These are phyloP conservation scores for Chelidonichthys spinosus DNA, from an alignment of 2,797 vertebrate species.

Conservation along the genomic window DNA sequence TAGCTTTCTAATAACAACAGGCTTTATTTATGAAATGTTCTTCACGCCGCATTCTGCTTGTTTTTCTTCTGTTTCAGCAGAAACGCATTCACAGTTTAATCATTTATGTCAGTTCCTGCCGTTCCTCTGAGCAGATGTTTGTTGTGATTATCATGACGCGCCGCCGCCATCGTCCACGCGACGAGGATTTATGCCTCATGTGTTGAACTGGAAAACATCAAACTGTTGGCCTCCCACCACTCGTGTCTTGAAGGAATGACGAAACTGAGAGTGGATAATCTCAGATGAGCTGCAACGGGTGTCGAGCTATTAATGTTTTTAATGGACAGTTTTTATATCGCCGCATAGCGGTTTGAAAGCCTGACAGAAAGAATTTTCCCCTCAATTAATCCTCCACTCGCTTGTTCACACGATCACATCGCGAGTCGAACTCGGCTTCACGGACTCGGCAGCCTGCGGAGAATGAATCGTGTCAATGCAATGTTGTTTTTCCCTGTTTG, in stretches of 20 bases:
- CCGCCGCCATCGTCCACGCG: constrained; percentile 39
- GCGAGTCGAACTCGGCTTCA: constrained; percentile 17
- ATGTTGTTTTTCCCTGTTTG: constrained; percentile 19
- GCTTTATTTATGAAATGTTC: neutral
- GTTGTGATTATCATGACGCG: constrained; percentile 52
- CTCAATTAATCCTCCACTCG: constrained; percentile 71
- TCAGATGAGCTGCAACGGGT: constrained; percentile 52
- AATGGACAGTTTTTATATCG: constrained; percentile 66
- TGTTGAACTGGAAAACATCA: constrained; percentile 39
- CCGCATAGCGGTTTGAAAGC: constrained; percentile 65
- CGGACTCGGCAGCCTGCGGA: no score
- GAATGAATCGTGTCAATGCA: constrained; percentile 19
- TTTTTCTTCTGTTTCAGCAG: neutral
- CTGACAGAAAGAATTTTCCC: constrained; percentile 62
- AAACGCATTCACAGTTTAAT: constrained; percentile 10
- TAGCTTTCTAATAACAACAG: neutral
- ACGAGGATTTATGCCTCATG: constrained; percentile 33
- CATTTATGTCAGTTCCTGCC: constrained; percentile 30
- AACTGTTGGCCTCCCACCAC: constrained; percentile 22
- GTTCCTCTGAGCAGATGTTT: constrained; percentile 53
- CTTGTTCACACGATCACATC: constrained; percentile 62
- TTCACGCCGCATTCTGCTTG: constrained; percentile 18
- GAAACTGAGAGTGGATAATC: constrained; percentile 60
- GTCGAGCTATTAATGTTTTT: constrained; percentile 62
- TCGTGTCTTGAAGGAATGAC: constrained; percentile 52